Base-by-base conservation (phyloP, 1,140 invertebrate genomes). In the Ceratina japonica region DNA sequence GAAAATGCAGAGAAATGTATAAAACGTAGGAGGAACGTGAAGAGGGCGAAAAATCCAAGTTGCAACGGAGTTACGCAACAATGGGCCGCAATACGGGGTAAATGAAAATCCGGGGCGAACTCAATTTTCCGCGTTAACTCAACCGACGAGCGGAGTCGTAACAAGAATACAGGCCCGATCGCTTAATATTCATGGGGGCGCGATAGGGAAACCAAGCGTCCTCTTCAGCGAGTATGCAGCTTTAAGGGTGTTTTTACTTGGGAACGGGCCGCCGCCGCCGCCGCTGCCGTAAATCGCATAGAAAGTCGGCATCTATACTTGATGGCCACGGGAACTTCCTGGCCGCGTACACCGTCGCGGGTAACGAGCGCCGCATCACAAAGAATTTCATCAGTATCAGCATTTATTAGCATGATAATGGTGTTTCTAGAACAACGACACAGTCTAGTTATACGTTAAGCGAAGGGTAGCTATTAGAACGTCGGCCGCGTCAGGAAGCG, bases 111-210 rank as follows among this genome's bases (percentile, higher is more conserved):
- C 37, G 8, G 1, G 58, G 64, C 51, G 77, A 83, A 80, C 81
- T 75, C 76, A 80, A 82, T 83, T 84, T 84, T 75, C 68, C 72
- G 20, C 81, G 81, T 68, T 83, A 83, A 84, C 76, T 62, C 63
- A 37, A 69, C 49, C 75, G 61, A 83, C 80, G 49, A 70, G 62
- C 27, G 27, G 66, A 73, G 24, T 84, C 68, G 81, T 75, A 83
- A 83, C 81, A 52, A 75, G 68, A 72, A 51, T n/a, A n/a, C 54
- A 84, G 69, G 75, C 62, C 78, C 76, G 83, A 84, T 88, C 83
- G 80, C 79, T 87, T 87, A 88, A 87, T 87, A 86, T 88, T 87
- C 83, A 88, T 86, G 69, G 65, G 58, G 56, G 44, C 56, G 62
- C 72, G 75, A 81, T 69, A 75, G 80, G 37, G 64, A 68, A 69